phyloP scores from a whole-genome alignment of 2,888 invertebrate species.

The Tipula helvola region DNA sequence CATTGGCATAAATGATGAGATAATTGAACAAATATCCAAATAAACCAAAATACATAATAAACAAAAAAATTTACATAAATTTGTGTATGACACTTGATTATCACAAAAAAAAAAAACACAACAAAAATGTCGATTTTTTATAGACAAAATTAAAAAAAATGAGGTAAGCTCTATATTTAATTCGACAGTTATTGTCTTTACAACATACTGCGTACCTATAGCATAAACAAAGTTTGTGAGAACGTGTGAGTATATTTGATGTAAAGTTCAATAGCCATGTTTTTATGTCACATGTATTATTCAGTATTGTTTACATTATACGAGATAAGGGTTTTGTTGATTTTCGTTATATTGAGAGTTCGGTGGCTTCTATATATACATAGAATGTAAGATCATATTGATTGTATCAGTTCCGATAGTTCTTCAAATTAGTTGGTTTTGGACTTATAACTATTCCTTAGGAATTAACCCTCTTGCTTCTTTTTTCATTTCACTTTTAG shows the following conservation, averaged over 20 bases:
- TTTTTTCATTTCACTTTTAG: too few species aligned
- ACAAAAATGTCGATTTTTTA: neutral
- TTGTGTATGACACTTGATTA: neutral
- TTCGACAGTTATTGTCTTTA: neutral
- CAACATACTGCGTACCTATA: too few species aligned
- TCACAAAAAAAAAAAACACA: neutral
- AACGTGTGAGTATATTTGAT: neutral
- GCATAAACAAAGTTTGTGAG: neutral
- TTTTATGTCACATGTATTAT: neutral
- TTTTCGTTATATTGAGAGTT: neutral
- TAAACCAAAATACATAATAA: neutral
- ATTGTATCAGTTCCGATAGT: too few species aligned
- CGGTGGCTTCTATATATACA: neutral
- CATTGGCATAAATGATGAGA: conserved; percentile 4
- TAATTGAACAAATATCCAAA: neutral
- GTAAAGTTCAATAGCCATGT: neutral
- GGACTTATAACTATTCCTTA: too few species aligned
- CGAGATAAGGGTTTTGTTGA: neutral
- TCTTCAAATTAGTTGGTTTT: too few species aligned
- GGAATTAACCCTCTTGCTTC: too few species aligned
- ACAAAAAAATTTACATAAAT: neutral
- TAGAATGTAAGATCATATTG: neutral
- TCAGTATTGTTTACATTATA: neutral
- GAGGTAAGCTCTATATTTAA: neutral
- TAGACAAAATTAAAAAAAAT: neutral